A percentile compares a stretch with the other conserved stretches of the same genome.
Conservation (phyloP, 2,797 vertebrate species). For the Danionella dracula region DNA sequence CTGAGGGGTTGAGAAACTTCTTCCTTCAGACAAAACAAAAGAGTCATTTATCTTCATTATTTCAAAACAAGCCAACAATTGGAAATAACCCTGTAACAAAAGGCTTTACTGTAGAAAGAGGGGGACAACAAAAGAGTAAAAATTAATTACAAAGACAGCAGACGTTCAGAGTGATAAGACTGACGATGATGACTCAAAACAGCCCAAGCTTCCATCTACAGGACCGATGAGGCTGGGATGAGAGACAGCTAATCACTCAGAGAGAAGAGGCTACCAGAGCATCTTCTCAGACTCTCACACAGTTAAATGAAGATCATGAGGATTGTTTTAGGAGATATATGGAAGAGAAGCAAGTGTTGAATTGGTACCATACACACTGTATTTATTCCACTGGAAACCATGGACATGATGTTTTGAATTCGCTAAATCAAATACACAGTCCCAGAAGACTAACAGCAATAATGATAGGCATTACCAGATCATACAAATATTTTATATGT, state of each 20-base stretch:
- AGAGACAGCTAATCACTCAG: constrained; percentile 39
- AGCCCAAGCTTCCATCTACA: constrained; percentile 12
- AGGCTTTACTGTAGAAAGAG: constrained; percentile 28
- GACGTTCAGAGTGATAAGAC: constrained; percentile 32
- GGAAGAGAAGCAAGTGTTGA: too few species aligned
- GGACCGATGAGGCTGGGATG: constrained; percentile 13
- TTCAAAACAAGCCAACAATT: constrained; percentile 50
- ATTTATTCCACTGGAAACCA: too few species aligned
- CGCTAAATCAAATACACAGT: too few species aligned
- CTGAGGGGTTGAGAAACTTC: constrained; percentile 33
- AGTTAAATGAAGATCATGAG: too few species aligned
- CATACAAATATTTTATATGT: too few species aligned
- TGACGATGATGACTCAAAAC: constrained; percentile 38
- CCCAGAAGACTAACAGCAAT: too few species aligned
- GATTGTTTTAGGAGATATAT: too few species aligned
- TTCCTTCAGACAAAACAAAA: constrained; percentile 47
- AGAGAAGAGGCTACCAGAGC: constrained; percentile 1
- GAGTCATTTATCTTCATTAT: constrained; percentile 55
- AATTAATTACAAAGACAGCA: constrained; percentile 48
- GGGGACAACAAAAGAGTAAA: constrained; percentile 36
- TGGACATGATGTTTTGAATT: too few species aligned
- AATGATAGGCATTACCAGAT: too few species aligned
- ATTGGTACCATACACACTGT: too few species aligned
- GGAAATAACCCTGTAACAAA: constrained; percentile 35
- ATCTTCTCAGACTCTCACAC: too few species aligned